Conservation (phyloP, 2,113 vertebrate species). For the Cephalopterus ornatus region DNA sequence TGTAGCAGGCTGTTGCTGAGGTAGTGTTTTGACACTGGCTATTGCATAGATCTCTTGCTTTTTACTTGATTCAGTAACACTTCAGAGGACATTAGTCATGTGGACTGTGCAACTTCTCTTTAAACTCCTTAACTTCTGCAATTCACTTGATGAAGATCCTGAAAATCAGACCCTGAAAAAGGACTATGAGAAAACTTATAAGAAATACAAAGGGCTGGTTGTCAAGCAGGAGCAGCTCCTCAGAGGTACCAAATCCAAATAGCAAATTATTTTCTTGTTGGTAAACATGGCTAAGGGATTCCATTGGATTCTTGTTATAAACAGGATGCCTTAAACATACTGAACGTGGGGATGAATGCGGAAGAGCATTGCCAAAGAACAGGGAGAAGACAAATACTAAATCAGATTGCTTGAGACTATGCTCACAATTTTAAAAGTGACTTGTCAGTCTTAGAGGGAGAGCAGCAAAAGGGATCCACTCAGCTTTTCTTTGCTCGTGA, state of each 20-base stretch:
- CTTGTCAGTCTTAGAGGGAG: background rate
- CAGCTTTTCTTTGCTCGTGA: background rate
- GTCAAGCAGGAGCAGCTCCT: slow-evolving; percentile 94
- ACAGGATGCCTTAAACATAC: background rate
- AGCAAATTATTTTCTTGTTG: background rate
- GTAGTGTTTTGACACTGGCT: background rate
- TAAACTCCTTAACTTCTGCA: slow-evolving; percentile 76
- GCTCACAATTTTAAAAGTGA: background rate
- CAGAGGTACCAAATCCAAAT: slow-evolving; percentile 76
- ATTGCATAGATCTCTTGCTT: background rate
- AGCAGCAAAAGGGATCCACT: background rate
- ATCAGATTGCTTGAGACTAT: background rate
- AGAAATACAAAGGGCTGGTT: slow-evolving; percentile 91
- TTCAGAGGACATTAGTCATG: background rate
- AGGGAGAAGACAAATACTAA: background rate
- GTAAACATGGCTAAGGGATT: background rate
- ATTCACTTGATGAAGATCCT: slow-evolving; percentile 85
- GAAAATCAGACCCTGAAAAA: slow-evolving; percentile 89
- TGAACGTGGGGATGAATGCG: background rate
- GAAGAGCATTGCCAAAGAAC: background rate
- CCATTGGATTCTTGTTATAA: background rate
- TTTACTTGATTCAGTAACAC: background rate
- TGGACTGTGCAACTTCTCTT: background rate
- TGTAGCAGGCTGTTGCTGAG: background rate
- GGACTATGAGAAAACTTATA: slow-evolving; percentile 90